Conservation (phyloP, 1,140 invertebrate genomes). For the Bombus pyrosoma region DNA sequence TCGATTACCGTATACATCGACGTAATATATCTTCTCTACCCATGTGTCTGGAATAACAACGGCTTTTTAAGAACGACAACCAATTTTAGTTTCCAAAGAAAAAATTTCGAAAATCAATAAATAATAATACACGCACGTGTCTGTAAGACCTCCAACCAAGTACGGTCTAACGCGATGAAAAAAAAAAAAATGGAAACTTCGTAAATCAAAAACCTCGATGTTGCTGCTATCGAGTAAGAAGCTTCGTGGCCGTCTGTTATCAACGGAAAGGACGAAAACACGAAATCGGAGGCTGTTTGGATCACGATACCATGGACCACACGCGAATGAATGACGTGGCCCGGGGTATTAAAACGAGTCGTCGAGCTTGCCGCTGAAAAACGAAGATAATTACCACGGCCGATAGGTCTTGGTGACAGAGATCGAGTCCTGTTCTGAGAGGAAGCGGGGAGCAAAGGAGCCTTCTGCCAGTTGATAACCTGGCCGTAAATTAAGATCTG, state of each 20-base stretch:
- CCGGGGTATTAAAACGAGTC: constrained; percentile 24
- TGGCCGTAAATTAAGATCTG: constrained; percentile 45
- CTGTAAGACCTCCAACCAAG: too few species aligned
- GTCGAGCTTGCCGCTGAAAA: constrained; percentile 22
- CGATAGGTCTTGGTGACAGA: constrained; percentile 27
- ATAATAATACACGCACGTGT: too few species aligned
- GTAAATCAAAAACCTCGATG: not conserved
- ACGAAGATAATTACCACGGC: constrained; percentile 44
- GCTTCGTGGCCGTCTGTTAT: not conserved
- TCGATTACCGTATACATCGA: too few species aligned
- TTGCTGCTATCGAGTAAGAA: not conserved
- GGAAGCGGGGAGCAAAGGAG: not conserved
- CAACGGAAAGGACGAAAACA: not conserved
- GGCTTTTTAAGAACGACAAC: too few species aligned
- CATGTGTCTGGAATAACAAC: too few species aligned
- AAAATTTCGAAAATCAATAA: too few species aligned
- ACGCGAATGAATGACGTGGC: constrained; percentile 19
- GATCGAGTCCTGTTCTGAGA: constrained; percentile 15
- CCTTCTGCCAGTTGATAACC: constrained; percentile 32
- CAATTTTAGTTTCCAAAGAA: too few species aligned
- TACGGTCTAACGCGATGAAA: too few species aligned
- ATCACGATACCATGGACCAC: constrained; percentile 43
- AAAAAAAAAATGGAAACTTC: too few species aligned
- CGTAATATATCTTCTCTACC: too few species aligned
- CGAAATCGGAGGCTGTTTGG: not conserved